Conservation (phyloP, 2,113 vertebrate genomes). For the Microcebus ravelobensis region DNA sequence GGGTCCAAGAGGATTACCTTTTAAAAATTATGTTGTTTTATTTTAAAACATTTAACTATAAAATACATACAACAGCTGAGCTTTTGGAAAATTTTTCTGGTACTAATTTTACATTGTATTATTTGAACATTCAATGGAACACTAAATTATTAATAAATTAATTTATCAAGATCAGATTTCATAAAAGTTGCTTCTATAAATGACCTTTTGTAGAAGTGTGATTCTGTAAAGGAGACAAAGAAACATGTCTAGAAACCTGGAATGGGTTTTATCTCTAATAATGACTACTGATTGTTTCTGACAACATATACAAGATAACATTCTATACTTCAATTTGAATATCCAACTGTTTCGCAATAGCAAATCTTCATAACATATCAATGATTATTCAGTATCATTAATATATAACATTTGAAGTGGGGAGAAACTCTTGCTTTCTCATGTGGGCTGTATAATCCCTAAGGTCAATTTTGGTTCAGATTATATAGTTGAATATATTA, state of each 20-base stretch:
- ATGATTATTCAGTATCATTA: not conserved
- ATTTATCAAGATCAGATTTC: slow-evolving; percentile 14
- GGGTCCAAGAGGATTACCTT: not conserved
- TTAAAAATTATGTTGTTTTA: not conserved
- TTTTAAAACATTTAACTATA: slow-evolving; percentile 23
- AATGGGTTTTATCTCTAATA: not conserved
- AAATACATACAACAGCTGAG: slow-evolving; percentile 13
- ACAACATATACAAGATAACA: not conserved
- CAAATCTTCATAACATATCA: not conserved
- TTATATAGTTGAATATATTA: not conserved
- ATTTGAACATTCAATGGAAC: slow-evolving; percentile 40
- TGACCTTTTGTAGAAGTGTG: slow-evolving; percentile 1
- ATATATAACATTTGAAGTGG: slow-evolving; percentile 10
- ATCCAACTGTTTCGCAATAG: not conserved
- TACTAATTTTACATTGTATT: slow-evolving; percentile 44
- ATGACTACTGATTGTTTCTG: not conserved
- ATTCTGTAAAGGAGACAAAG: not conserved
- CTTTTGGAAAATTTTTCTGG: not conserved
- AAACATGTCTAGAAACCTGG: not conserved
- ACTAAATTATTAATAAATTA: slow-evolving; percentile 11
- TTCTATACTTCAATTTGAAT: not conserved
- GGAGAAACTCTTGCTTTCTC: not conserved
- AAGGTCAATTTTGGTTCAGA: not conserved
- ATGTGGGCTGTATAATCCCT: not conserved
- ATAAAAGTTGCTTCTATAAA: slow-evolving; percentile 3